Evolutionary conservation across 2,113 vertebrate genomes (phyloP).

Genomic region (Gracilinanus agilis): DNA sequence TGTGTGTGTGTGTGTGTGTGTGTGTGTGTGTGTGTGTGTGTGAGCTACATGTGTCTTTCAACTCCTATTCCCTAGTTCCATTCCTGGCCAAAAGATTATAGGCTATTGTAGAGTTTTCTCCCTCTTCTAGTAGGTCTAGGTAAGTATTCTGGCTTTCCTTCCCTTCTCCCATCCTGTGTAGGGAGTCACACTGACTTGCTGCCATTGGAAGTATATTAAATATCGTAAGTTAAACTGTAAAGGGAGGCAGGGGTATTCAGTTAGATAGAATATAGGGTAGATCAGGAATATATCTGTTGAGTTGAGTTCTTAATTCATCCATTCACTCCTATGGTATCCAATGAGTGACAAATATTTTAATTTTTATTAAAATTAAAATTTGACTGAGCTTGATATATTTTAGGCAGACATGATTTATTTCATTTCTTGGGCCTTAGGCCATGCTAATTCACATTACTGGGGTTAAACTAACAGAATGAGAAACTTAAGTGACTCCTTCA

Average conservation of each 20-base stretch:
- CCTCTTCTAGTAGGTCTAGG: not conserved
- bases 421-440: not conserved
- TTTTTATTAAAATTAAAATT: not conserved
- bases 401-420: not conserved
- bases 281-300: accelerated
- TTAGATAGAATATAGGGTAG: not conserved
- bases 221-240: not conserved
- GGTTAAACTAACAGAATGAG: not conserved
- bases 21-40: too few relatives aligned
- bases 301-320: not conserved
- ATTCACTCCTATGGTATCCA: not conserved
- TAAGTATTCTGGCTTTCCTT: not conserved
- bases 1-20: too few relatives aligned
- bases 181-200: not conserved
- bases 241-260: not conserved
- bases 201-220: not conserved
- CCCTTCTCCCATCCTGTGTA: not conserved
- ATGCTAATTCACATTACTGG: not conserved
- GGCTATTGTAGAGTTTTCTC: not conserved
- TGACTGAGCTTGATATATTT: not conserved
- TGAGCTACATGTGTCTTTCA: not conserved
- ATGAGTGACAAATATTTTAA: not conserved
- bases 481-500: not conserved
- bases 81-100: not conserved
- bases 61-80: not conserved